Conservation (phyloP, 2,113 vertebrate genomes). For the Cichladusa arquata region DNA sequence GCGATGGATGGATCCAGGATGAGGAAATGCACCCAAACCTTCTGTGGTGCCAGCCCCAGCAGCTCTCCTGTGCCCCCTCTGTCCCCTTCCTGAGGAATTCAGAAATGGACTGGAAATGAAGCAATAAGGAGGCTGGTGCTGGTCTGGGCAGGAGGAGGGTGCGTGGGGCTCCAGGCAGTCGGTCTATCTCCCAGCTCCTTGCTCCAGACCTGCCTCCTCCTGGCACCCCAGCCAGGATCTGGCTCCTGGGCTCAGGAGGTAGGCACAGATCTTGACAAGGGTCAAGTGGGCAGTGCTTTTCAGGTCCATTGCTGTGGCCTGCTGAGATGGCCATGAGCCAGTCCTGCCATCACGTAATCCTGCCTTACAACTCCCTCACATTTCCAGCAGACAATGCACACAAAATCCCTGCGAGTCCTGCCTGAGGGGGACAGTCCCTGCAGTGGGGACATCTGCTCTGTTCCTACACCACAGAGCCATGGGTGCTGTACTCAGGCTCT, state of each 20-base stretch:
- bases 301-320: rapidly evolving
- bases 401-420: rapidly evolving
- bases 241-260: not conserved
- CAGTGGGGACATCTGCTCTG: rapidly evolving
- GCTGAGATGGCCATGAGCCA: not conserved
- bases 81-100: not conserved
- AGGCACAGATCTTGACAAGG: not conserved
- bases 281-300: not conserved
- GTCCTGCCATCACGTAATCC: not conserved
- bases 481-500: not conserved
- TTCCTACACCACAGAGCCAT: not conserved
- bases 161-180: rapidly evolving
- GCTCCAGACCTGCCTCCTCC: not conserved
- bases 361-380: rapidly evolving
- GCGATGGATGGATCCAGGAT: not conserved
- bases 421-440: rapidly evolving
- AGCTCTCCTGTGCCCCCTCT: not conserved
- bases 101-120: not conserved
- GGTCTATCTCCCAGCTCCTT: not conserved
- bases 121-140: not conserved
- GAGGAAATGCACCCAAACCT: not conserved
- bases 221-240: not conserved
- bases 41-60: not conserved
- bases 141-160: not conserved
- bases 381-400: rapidly evolving